phyloP scores from a whole-genome alignment of 2,797 vertebrate genomes.

The Kryptolebias ocellatus region DNA sequence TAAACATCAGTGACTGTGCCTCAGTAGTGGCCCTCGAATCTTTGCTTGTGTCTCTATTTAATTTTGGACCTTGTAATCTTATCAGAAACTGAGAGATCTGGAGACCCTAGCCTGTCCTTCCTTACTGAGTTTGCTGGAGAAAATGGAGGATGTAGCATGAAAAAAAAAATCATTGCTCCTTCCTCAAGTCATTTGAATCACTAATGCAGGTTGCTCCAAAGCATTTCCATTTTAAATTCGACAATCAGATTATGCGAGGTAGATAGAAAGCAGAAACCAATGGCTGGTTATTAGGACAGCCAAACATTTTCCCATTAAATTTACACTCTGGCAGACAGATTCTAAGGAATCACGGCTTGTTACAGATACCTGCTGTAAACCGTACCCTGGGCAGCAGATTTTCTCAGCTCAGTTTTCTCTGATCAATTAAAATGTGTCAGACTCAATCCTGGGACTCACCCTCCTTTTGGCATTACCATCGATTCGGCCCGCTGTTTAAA shows the following conservation, averaged over 20 bases:
- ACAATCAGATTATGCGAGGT: constrained; percentile 5
- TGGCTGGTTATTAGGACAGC: constrained; percentile 5
- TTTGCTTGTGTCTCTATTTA: constrained; percentile 72
- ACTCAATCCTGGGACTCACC: constrained; percentile 7
- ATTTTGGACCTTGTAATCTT: constrained; percentile 69
- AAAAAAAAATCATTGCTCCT: constrained; percentile 28
- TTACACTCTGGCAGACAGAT: no score
- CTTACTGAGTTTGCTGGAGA: constrained; percentile 34
- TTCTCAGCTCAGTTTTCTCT: constrained; percentile 31
- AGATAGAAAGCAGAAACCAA: constrained; percentile 19
- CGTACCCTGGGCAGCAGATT: constrained; percentile 13
- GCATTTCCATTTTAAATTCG: constrained; percentile 7
- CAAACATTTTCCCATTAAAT: no score
- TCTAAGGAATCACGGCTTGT: constrained; percentile 17
- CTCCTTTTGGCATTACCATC: no score
- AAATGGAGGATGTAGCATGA: constrained; percentile 38
- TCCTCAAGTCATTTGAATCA: constrained; percentile 2
- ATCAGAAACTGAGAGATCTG: constrained; percentile 69
- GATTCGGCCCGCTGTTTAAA: no score
- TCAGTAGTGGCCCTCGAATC: constrained; percentile 58
- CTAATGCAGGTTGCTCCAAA: constrained; percentile 6
- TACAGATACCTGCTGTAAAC: constrained; percentile 33
- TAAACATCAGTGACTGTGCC: constrained; percentile 73
- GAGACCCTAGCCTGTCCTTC: constrained; percentile 64
- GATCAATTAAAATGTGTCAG: constrained; percentile 43